These are phyloP conservation scores for Steinernema hermaphroditum DNA, from an alignment of 2,888 invertebrate genomes.

Conservation along the genomic window DNA sequence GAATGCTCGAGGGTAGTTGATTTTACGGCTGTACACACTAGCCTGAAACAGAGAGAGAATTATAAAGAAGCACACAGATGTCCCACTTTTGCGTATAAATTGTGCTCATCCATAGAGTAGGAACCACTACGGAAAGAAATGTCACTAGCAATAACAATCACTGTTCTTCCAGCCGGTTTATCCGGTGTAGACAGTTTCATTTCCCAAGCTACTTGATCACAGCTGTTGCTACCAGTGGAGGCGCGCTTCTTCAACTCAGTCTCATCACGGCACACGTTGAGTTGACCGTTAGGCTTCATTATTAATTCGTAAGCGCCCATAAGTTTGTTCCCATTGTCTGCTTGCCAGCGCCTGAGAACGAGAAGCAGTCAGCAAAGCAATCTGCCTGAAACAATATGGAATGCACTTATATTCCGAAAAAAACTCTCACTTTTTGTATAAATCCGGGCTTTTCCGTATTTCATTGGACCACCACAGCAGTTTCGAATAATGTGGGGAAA, in stretches of 20 bases:
- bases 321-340: slow-evolving; percentile 49
- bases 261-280: slow-evolving; percentile 76
- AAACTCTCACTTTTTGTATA: slow-evolving; percentile 36
- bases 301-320: slow-evolving; percentile 53
- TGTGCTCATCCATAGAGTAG: slow-evolving; percentile 91
- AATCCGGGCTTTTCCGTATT: slow-evolving; percentile 39
- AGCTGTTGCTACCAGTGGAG: slow-evolving; percentile 89
- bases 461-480: slow-evolving; percentile 73
- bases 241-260: slow-evolving; percentile 83
- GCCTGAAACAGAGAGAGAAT: slow-evolving; percentile 42
- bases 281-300: slow-evolving; percentile 67
- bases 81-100: slow-evolving; percentile 75
- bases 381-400: background rate
- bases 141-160: slow-evolving; percentile 92
- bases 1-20: slow-evolving; percentile 84
- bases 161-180: slow-evolving; percentile 41
- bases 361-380: slow-evolving; percentile 37
- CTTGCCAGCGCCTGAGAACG: slow-evolving; percentile 43
- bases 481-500: slow-evolving; percentile 95
- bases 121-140: slow-evolving; percentile 80
- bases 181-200: slow-evolving; percentile 75
- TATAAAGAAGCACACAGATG: slow-evolving; percentile 22
- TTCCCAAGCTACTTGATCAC: slow-evolving; percentile 98
- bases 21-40: slow-evolving; percentile 54
- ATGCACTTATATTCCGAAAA: too few relatives aligned